Base-by-base conservation (phyloP, 2,888 invertebrate species). In the Plebejus melissa region DNA sequence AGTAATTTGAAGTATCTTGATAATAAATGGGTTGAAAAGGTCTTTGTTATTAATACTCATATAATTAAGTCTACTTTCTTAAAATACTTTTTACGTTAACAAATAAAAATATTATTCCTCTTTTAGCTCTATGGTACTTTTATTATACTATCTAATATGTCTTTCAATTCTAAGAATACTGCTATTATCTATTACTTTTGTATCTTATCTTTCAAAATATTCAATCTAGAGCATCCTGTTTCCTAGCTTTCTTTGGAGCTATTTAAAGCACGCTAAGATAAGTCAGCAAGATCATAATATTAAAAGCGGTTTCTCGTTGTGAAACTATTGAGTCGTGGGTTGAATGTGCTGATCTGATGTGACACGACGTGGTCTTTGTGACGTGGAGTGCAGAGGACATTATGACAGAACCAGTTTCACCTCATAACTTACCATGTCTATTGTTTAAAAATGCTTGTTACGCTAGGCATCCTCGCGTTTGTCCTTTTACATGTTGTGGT, bases 371-470 rank as follows among this genome's bases (percentile, higher is more conserved):
- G 22, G 72, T 72, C 72, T 72, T 72, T 54, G 32, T 72, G 72
- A 72, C 71, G 71, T 71, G 5, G 46, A 46, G 28, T 50, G 28
- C 46, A 72, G 72, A 50, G 65, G 32, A 65, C 65, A 32, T 16
- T 54, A 72, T 72, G 72, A 69, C 57, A 74, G 74, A 78, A 80
- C 79, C 78, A 75, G 80, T 80, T 75, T 74, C 74, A 76, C 76
- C 75, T 72, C 77, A 77, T 75, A 76, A 65, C 60, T 72, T 74
- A 69, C 76, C 74, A 60, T 76, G 74, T 74, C 76, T 76, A 78
- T 76, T 74, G 76, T 78, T 74, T 75, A 76, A 74, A 76, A 76
- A 79, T 77, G 74, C 74, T 74, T 79, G 76, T 76, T 72, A 77
- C 76, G 77, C 70, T 54, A 78, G 75, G 16, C 69, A 77, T 77